Conservation (phyloP, 2,113 vertebrate genomes). For the Perca schrenkii region DNA sequence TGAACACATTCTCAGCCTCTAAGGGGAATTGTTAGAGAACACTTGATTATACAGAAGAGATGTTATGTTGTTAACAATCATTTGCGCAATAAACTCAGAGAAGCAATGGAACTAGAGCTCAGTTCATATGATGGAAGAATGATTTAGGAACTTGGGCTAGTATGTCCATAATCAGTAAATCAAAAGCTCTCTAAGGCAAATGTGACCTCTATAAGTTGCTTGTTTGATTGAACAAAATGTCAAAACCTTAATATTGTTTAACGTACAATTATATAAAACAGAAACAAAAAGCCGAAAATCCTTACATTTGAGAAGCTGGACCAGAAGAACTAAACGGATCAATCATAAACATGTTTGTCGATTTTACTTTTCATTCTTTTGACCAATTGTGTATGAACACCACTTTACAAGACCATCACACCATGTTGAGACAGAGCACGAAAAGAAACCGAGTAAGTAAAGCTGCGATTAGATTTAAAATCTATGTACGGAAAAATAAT, state of each 20-base stretch:
- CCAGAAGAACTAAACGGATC: background rate
- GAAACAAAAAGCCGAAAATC: background rate
- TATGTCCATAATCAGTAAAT: slow-evolving; percentile 6
- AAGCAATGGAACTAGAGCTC: background rate
- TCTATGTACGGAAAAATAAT: background rate
- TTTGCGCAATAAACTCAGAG: slow-evolving; percentile 47
- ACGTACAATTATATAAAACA: background rate
- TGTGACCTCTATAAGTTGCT: too few relatives aligned
- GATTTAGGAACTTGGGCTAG: slow-evolving; percentile 19
- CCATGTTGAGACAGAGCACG: background rate
- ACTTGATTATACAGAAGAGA: slow-evolving; percentile 11
- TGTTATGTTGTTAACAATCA: slow-evolving; percentile 32
- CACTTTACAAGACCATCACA: background rate
- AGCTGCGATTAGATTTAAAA: background rate
- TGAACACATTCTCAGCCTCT: slow-evolving; percentile 50
- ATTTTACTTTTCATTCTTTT: background rate
- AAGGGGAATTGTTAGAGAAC: slow-evolving; percentile 32
- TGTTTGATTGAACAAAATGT: background rate
- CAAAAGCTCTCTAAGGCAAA: background rate
- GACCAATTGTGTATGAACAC: background rate
- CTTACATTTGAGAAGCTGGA: background rate
- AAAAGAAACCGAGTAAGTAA: background rate
- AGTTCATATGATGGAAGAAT: background rate
- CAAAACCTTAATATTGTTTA: background rate
- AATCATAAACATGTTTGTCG: background rate